These are phyloP conservation scores for Harpagoxenus sublaevis DNA, from an alignment of 2,888 invertebrate genomes.

Conservation along the genomic window DNA sequence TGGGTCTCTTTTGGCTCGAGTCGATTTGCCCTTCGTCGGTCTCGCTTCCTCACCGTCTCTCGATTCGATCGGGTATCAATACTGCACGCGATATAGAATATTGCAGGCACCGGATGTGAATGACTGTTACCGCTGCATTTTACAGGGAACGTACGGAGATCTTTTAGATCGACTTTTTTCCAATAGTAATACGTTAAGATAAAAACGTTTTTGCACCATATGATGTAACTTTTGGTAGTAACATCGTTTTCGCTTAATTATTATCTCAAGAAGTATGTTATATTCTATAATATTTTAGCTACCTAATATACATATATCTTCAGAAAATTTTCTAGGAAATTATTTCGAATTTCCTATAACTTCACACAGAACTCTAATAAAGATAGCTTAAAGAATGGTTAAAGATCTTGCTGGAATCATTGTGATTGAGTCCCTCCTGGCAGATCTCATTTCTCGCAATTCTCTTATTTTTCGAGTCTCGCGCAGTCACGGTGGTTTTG, in stretches of 20 bases:
- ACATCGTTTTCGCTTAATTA: neutral
- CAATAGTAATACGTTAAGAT: neutral
- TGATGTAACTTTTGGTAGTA: neutral
- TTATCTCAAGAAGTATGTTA: neutral
- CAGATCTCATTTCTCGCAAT: neutral
- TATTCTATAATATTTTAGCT: neutral
- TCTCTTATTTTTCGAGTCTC: conserved; percentile 19
- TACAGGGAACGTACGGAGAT: neutral
- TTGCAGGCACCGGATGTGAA: conserved; percentile 9
- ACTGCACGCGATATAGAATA: neutral
- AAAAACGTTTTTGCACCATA: neutral
- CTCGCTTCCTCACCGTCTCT: conserved; percentile 10
- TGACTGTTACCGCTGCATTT: neutral
- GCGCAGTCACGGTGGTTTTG: conserved; percentile 29
- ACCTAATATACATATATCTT: too few species aligned
- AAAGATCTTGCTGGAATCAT: neutral
- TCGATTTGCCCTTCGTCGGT: conserved; percentile 10
- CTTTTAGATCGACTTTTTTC: neutral
- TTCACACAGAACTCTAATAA: neutral
- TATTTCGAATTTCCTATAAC: neutral
- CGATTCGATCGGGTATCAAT: conserved; percentile 16
- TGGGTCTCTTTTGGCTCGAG: conserved; percentile 10
- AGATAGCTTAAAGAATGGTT: neutral
- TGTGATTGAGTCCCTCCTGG: neutral
- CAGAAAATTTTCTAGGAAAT: neutral